Conservation (phyloP, 2,888 invertebrate genomes). For the Chelonus formosanus region DNA sequence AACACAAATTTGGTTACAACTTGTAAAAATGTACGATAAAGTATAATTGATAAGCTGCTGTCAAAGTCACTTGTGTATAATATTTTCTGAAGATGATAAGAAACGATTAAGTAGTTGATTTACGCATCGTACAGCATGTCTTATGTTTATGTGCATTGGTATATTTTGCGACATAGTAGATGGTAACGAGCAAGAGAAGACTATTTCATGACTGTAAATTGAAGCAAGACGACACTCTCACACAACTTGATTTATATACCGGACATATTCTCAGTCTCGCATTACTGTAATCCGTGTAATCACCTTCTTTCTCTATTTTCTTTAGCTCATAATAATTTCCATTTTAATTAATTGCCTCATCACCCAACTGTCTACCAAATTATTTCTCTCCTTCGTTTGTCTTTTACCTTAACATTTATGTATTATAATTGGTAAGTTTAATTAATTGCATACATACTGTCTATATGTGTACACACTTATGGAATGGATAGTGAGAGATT, state of each 20-base stretch:
- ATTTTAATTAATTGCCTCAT: slow-evolving; percentile 34
- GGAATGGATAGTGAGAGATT: slow-evolving; percentile 5
- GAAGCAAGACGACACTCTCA: slow-evolving; percentile 31
- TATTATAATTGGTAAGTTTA: slow-evolving; percentile 14
- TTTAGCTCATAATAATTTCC: slow-evolving; percentile 25
- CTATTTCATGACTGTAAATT: slow-evolving; percentile 31
- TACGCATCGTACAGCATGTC: slow-evolving; percentile 44
- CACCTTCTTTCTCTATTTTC: slow-evolving; percentile 28
- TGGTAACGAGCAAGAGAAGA: slow-evolving; percentile 21
- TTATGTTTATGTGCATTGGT: slow-evolving; percentile 17
- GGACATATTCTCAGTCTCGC: slow-evolving; percentile 28
- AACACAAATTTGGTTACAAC: neutral
- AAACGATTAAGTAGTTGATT: slow-evolving; percentile 55
- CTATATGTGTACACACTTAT: neutral
- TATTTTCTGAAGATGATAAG: slow-evolving; percentile 45
- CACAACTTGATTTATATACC: slow-evolving; percentile 36
- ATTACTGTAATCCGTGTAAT: slow-evolving; percentile 36
- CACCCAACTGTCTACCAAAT: slow-evolving; percentile 26
- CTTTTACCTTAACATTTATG: neutral
- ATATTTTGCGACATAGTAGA: slow-evolving; percentile 21
- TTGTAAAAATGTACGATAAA: slow-evolving; percentile 12
- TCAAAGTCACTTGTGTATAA: slow-evolving; percentile 2
- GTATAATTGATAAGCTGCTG: slow-evolving; percentile 17
- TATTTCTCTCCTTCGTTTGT: slow-evolving; percentile 10
- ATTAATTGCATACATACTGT: slow-evolving; percentile 21